phyloP scores from a whole-genome alignment of 2,113 vertebrate genomes.

The Glareola pratincola region DNA sequence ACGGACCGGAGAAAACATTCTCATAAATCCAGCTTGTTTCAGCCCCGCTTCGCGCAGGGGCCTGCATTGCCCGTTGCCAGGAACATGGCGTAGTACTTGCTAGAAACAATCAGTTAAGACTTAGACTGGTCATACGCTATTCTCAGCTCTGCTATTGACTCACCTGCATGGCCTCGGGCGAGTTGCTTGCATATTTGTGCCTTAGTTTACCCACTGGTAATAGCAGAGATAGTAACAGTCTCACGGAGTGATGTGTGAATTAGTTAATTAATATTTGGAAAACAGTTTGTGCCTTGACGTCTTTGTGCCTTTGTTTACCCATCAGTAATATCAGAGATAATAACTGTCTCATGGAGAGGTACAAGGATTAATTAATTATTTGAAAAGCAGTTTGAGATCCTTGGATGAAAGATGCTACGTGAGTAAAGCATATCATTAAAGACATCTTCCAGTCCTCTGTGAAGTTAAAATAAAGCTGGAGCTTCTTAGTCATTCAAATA shows the following conservation, averaged over 20 bases:
- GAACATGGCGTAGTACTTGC: neutral
- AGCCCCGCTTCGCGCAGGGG: neutral
- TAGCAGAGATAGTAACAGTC: constrained; percentile 50
- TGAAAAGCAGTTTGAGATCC: constrained; percentile 52
- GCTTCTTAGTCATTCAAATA: constrained; percentile 63
- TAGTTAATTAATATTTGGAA: constrained; percentile 65
- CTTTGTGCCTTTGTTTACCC: constrained; percentile 58
- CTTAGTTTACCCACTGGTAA: constrained; percentile 12
- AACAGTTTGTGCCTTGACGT: constrained; percentile 46
- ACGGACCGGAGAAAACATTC: neutral
- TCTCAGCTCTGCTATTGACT: constrained; percentile 21
- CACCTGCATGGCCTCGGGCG: neutral
- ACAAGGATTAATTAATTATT: constrained; percentile 58
- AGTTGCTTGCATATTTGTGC: neutral
- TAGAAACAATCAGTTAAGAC: constrained; percentile 1
- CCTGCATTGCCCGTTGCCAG: neutral
- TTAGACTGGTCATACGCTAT: neutral
- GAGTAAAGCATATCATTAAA: constrained; percentile 54
- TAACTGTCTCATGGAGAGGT: constrained; percentile 40
- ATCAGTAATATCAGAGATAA: constrained; percentile 46
- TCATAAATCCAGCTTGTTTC: neutral
- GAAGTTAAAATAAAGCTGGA: constrained; percentile 62
- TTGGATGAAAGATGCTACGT: constrained; percentile 53
- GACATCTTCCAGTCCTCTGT: constrained; percentile 47
- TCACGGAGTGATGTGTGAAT: neutral